Evolutionary conservation across 2,888 invertebrate genomes (phyloP).

Genomic region (Artemia sinica): DNA sequence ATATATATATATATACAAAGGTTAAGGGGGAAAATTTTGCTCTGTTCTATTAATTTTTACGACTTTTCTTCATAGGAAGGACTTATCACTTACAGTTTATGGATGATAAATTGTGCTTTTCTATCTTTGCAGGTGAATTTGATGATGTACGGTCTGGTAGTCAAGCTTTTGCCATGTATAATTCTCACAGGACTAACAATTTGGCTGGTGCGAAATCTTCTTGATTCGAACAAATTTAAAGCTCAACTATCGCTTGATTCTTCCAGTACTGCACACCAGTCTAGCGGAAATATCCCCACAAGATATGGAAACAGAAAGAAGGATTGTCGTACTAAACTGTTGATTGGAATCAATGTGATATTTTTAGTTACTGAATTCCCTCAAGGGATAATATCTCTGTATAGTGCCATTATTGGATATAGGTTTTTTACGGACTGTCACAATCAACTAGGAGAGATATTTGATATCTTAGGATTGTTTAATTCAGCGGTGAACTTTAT

Average conservation of each 20-base stretch:
- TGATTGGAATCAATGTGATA: slow-evolving; percentile 1
- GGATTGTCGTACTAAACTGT: not conserved
- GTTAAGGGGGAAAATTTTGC: too few species aligned
- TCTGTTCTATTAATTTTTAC: too few species aligned
- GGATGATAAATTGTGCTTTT: too few species aligned
- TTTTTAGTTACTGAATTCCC: not conserved
- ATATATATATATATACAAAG: too few species aligned
- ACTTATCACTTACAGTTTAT: too few species aligned
- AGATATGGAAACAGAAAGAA: not conserved
- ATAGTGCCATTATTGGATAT: slow-evolving; percentile 9
- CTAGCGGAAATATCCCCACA: not conserved
- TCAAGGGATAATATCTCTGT: not conserved
- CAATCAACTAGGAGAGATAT: slow-evolving; percentile 2
- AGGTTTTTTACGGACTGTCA: slow-evolving; percentile 1
- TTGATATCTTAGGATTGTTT: not conserved
- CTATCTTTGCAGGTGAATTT: not conserved
- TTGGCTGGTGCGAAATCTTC: not conserved
- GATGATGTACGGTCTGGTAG: not conserved
- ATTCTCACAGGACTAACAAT: slow-evolving; percentile 3
- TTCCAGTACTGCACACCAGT: not conserved
- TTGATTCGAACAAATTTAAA: not conserved
- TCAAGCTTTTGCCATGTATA: not conserved
- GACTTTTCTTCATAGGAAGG: too few species aligned
- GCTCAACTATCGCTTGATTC: not conserved
- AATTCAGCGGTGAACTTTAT: slow-evolving; percentile 4